Conservation (phyloP, 2,113 vertebrate genomes). For the Heliornis fulica region DNA sequence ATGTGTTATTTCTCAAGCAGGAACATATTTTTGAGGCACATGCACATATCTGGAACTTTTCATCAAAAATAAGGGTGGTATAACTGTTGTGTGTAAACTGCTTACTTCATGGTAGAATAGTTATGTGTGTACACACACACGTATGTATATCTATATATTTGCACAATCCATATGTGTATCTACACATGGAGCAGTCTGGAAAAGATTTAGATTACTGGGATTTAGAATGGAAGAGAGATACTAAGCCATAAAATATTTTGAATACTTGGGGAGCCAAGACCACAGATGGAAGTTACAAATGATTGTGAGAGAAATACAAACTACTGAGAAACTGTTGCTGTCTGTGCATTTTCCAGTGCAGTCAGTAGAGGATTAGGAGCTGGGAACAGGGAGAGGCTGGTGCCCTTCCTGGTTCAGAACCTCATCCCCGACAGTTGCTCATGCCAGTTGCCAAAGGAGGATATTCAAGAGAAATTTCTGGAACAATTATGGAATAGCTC, state of each 20-base stretch:
- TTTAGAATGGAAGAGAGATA: not conserved
- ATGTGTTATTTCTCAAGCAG: not conserved
- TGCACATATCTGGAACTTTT: no score
- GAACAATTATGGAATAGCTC: not conserved
- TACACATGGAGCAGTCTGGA: not conserved
- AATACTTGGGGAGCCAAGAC: not conserved
- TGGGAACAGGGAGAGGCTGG: not conserved
- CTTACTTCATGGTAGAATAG: not conserved
- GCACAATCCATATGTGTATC: not conserved
- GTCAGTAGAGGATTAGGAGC: not conserved
- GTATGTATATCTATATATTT: not conserved
- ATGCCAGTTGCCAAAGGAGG: not conserved
- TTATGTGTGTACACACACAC: no score
- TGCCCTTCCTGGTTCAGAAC: not conserved
- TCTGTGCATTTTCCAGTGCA: not conserved
- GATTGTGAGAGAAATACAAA: not conserved
- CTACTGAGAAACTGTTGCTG: not conserved
- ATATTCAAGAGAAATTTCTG: fast-evolving
- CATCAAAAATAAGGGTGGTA: not conserved
- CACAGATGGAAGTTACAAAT: not conserved
- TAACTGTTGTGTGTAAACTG: not conserved
- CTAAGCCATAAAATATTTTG: not conserved
- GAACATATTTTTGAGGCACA: not conserved
- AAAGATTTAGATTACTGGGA: not conserved
- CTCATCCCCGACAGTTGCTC: not conserved